Percentiles rank a stretch among this genome's conserved stretches.
Evolutionary conservation across 2,888 invertebrate species (phyloP).

Genomic region (Sinopyrophorus schimmeli): DNA sequence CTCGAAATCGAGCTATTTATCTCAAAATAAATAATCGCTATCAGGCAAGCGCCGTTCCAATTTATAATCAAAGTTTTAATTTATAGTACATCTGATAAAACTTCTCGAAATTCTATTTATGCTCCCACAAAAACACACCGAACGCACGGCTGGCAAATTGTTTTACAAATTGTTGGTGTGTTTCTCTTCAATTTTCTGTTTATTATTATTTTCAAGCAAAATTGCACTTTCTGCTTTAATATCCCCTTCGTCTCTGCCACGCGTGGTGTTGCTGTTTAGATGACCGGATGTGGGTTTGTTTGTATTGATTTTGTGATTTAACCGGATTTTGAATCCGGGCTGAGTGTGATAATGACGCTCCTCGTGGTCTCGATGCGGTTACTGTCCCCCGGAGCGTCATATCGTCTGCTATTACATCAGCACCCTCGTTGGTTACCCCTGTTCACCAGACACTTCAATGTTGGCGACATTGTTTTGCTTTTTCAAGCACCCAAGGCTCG

Average conservation of each 20-base stretch:
- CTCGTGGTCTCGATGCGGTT: conserved; percentile 34
- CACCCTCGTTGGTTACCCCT: conserved; percentile 26
- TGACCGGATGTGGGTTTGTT: conserved; percentile 21
- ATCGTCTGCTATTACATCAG: conserved; percentile 33
- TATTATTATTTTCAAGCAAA: conserved; percentile 1
- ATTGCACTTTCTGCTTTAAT: conserved; percentile 8
- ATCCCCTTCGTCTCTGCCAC: conserved; percentile 7
- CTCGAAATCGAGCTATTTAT: conserved; percentile 27
- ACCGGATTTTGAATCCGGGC: conserved; percentile 31
- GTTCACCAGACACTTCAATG: conserved; percentile 27
- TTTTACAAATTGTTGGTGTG: conserved; percentile 18
- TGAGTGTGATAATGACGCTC: conserved; percentile 32
- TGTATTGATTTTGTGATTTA: conserved; percentile 34
- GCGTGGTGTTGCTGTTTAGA: conserved; percentile 13
- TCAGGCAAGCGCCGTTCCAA: conserved; percentile 20
- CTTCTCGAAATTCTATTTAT: conserved; percentile 31
- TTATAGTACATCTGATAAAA: conserved; percentile 38
- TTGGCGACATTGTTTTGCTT: conserved; percentile 31
- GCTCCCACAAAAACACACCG: conserved; percentile 24
- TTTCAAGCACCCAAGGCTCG: conserved; percentile 18
- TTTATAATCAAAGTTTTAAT: conserved; percentile 34
- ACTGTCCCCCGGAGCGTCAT: conserved; percentile 36
- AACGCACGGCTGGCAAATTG: conserved; percentile 27
- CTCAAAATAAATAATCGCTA: conserved; percentile 32
- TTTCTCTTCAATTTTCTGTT: not conserved